phyloP scores from a whole-genome alignment of 2,888 invertebrate species.

The Cantharis nigra region DNA sequence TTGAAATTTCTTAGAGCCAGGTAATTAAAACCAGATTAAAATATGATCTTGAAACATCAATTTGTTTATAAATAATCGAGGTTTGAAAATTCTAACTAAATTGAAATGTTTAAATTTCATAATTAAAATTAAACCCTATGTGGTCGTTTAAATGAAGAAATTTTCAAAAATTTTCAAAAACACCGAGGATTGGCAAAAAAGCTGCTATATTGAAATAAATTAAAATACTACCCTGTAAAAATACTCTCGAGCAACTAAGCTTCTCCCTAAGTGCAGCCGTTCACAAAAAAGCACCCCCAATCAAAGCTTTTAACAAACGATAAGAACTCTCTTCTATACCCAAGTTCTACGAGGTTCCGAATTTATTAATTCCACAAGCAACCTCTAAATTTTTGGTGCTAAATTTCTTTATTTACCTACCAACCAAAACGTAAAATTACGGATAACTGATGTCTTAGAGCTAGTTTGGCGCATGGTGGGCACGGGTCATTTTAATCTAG shows the following conservation, averaged over 20 bases:
- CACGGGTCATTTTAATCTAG: background rate
- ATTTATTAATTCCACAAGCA: background rate
- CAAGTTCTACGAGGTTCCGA: background rate
- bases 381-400: background rate
- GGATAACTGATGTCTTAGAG: no score
- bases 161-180: no score
- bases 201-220: background rate
- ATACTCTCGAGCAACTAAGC: background rate
- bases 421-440: no score
- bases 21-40: background rate
- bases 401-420: no score
- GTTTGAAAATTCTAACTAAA: background rate
- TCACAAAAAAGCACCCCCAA: background rate
- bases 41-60: background rate
- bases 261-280: no score
- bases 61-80: background rate
- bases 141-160: background rate
- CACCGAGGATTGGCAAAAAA: background rate
- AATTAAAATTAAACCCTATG: background rate
- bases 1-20: background rate
- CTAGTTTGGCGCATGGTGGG: background rate
- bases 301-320: background rate
- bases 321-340: no score
- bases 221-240: background rate
- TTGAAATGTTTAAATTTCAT: background rate